phyloP scores from a whole-genome alignment of 53 echinoderm and acorn worm species.

The Pentamera pediparva region DNA sequence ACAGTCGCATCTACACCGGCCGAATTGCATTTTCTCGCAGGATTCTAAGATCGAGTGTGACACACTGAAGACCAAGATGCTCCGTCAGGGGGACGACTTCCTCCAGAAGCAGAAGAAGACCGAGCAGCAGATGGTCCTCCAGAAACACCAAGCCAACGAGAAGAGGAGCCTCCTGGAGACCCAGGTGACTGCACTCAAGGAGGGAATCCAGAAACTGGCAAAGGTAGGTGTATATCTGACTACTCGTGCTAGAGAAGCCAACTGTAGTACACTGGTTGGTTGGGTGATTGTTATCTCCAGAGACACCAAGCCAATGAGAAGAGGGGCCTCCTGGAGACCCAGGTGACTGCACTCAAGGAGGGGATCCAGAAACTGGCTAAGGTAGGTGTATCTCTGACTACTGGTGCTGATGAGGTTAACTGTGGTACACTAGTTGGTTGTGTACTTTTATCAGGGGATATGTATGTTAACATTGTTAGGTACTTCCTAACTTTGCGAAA shows the following conservation, averaged over 20 bases:
- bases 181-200: slow-evolving; percentile 72
- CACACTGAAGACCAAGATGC: slow-evolving; percentile 42
- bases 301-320: slow-evolving; percentile 42
- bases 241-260: no score
- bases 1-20: no score
- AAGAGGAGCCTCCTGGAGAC: slow-evolving; percentile 49
- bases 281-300: no score
- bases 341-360: slow-evolving; percentile 72
- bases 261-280: no score
- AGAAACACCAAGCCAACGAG: slow-evolving; percentile 52
- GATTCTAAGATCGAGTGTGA: slow-evolving; percentile 69
- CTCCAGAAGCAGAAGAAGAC: slow-evolving; percentile 45
- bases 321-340: slow-evolving; percentile 51
- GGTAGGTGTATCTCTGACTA: no score
- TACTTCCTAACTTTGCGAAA: no score
- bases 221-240: slow-evolving; percentile 79
- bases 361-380: slow-evolving; percentile 47
- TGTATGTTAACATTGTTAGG: no score
- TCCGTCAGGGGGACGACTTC: slow-evolving; percentile 52
- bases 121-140: slow-evolving; percentile 30
- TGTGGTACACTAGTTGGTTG: no score
- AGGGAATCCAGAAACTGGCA: slow-evolving; percentile 75
- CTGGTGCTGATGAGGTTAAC: no score
- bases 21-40: slow-evolving; percentile 19
- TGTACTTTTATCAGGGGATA: no score